Conservation (phyloP, 2,888 invertebrate genomes). For the Brassicogethes aeneus region DNA sequence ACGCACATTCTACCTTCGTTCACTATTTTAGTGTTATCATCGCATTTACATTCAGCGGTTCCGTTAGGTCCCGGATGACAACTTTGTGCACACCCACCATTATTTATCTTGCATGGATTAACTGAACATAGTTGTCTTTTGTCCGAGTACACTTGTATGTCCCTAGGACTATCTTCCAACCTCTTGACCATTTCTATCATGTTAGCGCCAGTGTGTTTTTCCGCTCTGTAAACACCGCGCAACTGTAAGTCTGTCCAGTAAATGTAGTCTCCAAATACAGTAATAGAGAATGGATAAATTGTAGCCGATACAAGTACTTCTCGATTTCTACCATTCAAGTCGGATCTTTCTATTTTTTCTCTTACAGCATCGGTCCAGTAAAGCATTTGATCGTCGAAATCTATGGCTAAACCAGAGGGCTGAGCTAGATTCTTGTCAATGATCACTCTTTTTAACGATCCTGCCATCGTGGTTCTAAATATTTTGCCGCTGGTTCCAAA, state of each 20-base stretch:
- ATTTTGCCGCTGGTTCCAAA: slow-evolving; percentile 92
- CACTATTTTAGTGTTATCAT: slow-evolving; percentile 76
- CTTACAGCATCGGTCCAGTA: slow-evolving; percentile 98
- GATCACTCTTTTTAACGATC: slow-evolving; percentile 80
- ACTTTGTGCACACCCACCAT: slow-evolving; percentile 92
- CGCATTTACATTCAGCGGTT: slow-evolving; percentile 85
- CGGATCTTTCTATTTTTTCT: slow-evolving; percentile 90
- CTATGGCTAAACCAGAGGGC: slow-evolving; percentile 91
- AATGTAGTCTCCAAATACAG: slow-evolving; percentile 81
- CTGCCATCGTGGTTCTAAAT: slow-evolving; percentile 92
- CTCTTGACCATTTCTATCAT: slow-evolving; percentile 91
- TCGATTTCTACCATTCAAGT: slow-evolving; percentile 77
- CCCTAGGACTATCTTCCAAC: slow-evolving; percentile 85
- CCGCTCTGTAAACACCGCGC: slow-evolving; percentile 90
- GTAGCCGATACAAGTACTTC: slow-evolving; percentile 82
- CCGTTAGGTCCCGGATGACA: slow-evolving; percentile 85
- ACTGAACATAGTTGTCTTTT: slow-evolving; percentile 69
- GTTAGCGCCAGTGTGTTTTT: slow-evolving; percentile 93
- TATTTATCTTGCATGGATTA: slow-evolving; percentile 81
- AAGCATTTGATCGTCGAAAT: slow-evolving; percentile 84
- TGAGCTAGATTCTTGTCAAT: slow-evolving; percentile 87
- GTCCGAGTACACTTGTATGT: slow-evolving; percentile 79
- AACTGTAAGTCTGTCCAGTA: slow-evolving; percentile 95
- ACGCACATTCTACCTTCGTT: slow-evolving; percentile 94
- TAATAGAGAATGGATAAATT: slow-evolving; percentile 92